Base-by-base conservation (phyloP, 2,113 vertebrate genomes). In the Sorex araneus region DNA sequence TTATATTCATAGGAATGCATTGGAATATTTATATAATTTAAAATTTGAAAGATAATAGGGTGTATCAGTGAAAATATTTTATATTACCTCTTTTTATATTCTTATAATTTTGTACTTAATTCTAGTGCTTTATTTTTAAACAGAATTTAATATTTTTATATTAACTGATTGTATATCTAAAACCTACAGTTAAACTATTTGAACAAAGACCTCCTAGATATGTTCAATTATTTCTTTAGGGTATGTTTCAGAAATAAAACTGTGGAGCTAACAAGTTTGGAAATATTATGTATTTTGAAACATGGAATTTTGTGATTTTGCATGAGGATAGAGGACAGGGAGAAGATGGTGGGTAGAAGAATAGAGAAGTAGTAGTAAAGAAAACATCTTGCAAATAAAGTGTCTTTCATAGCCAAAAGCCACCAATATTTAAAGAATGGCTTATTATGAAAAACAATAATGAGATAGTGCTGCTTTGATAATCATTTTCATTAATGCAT, bases 381-480 rank as follows among this genome's bases (percentile, higher is more conserved):
- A 40, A 40, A 40, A 40, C 40, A 40, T 40, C 40, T 40, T 40
- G 40, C 3, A 40, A 40, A 40, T 40, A 7, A 8, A 90, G 27
- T n/a, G 13, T 13, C 28, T 32, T 34, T 90, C 21, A 77, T 34
- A 92, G 36, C 12, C 45, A 0, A 28, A 92, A 64, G 45, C 13
- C 16, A 79, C 47, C 28, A 12, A 4, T 71, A 16, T 19, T 19
- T 94, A 54, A 92, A 88, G 40, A 66, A 80, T 57, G 30, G 7
- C 1, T 79, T 79, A 43, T 50, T 60, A 74, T 54, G 16, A 84
- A 19, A 67, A 76, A 66, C 60, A 89, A 77, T 66, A 95, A 82
- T 63, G 47, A 87, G 40, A 1, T 18, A 30, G 8, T 30, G 0
- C 23, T 76, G 40, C 9, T 70, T 70, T 1, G 34, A 1, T 32